Evolutionary conservation across 1,140 invertebrate genomes (phyloP).

Genomic region (Caenorhabditis latens): DNA sequence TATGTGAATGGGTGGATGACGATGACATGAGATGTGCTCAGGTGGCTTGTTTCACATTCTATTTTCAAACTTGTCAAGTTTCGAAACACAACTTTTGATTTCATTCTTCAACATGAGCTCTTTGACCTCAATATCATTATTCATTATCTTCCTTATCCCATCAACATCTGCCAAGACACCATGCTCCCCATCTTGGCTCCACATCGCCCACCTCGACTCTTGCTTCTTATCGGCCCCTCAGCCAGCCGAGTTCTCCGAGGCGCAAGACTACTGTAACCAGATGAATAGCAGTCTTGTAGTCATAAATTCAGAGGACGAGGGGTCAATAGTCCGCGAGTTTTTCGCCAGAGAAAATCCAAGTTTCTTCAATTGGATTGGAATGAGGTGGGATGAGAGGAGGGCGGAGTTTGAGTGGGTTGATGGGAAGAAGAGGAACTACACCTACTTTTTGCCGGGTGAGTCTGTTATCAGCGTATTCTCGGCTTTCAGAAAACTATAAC

Average conservation of each 20-base stretch:
- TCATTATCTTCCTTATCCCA: neutral
- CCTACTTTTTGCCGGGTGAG: slow-evolving; percentile 36
- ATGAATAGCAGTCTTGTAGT: neutral
- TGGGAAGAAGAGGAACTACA: slow-evolving; percentile 21
- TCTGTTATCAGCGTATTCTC: neutral
- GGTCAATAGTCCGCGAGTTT: slow-evolving; percentile 10
- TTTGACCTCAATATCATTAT: neutral
- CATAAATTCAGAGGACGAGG: slow-evolving; percentile 35
- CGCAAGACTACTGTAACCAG: neutral
- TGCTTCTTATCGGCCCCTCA: slow-evolving; percentile 28
- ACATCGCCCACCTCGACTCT: slow-evolving; percentile 26
- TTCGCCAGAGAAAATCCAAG: slow-evolving; percentile 16
- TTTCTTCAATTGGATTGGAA: slow-evolving; percentile 40
- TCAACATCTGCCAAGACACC: neutral
- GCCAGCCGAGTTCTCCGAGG: slow-evolving; percentile 21
- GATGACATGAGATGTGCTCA: no score
- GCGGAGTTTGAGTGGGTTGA: slow-evolving; percentile 34
- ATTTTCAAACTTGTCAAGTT: no score
- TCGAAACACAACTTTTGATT: no score
- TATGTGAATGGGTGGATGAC: neutral
- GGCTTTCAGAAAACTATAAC: neutral
- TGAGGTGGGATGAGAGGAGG: neutral
- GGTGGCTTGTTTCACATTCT: no score
- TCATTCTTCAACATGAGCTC: no score
- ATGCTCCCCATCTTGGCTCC: slow-evolving; percentile 22